Conservation (phyloP, 2,888 invertebrate species). For the Tinea pellionella region DNA sequence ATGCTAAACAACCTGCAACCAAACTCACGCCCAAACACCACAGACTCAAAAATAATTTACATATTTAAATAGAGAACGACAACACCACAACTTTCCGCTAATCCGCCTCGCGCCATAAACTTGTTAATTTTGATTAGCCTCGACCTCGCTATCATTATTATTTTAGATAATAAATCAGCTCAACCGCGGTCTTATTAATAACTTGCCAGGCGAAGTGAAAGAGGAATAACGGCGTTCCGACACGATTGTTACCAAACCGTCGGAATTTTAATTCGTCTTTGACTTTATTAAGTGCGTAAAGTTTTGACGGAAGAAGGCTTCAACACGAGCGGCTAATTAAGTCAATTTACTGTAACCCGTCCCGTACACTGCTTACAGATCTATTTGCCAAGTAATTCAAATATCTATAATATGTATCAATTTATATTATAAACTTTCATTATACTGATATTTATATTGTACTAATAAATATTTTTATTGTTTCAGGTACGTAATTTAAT, state of each 20-base stretch:
- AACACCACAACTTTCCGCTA: conserved; percentile 32
- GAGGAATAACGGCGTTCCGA: conserved; percentile 47
- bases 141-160: conserved; percentile 32
- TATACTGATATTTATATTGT: not conserved
- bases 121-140: conserved; percentile 43
- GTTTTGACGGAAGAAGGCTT: conserved; percentile 45
- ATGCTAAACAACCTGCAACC: conserved; percentile 51
- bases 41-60: conserved; percentile 51
- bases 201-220: conserved; percentile 36
- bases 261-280: conserved; percentile 63
- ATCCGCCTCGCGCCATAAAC: conserved; percentile 31
- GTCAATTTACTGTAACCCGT: conserved; percentile 42
- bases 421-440: not conserved
- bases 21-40: conserved; percentile 28
- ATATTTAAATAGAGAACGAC: conserved; percentile 45
- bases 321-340: conserved; percentile 53
- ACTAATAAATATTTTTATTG: conserved; percentile 3
- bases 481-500: conserved; percentile 2
- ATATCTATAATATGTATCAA: not conserved
- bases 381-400: not conserved
- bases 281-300: conserved; percentile 68
- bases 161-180: conserved; percentile 41
- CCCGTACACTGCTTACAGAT: not conserved
- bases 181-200: conserved; percentile 41
- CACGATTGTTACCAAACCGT: conserved; percentile 61